Base-by-base conservation (phyloP, 1,140 invertebrate genomes). In the Achroia grisella region DNA sequence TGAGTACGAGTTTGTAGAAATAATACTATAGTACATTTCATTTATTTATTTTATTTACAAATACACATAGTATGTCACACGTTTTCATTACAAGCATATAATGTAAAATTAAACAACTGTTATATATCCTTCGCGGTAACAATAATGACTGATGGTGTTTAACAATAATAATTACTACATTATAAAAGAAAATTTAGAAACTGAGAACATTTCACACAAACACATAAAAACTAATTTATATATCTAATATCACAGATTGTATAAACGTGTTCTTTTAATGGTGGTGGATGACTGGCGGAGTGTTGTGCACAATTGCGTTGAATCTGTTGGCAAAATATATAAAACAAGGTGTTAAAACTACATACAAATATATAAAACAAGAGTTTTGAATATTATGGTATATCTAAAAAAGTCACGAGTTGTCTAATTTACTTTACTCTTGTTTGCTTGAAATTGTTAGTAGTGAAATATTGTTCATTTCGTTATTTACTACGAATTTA, bases 241-340 rank as follows among this genome's bases (percentile, higher is more conserved):
- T 54, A 40, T 53, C 72, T 80, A 82, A 71, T 83, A 83, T 83
- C 79, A 80, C 79, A 83, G 72, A 48, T 62, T 64, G 54, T 47
- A 42, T 45, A 52, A 53, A 48, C 40, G 43, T 44, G 48, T 2
- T 48, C 51, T 41, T 46, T 47, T 84, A 84, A 79, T 84, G 79
- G 57, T 83, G 75, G 69, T 84, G 80, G 65, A 80, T 79, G 39
- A 80, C 76, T 27, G 79, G 79, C 13, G 79, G 72, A 29, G 76
- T 51, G 71, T 80, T 83, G 71, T 83, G 79, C 10, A 83, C 79
- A 35, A 83, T 62, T 27, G 79, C 79, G 68, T 83, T 83, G 71
- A 83, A 83, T 52, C 79, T 83, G 74, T 61, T 6, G 42, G 45
- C 55, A 34, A 66, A 63, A 61, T 23, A 37, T 17, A 17, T 37